A percentile compares a stretch with the other conserved stretches of the same genome.
Evolutionary conservation across 2,888 invertebrate genomes (phyloP).

Genomic region (Capitulum mitella): DNA sequence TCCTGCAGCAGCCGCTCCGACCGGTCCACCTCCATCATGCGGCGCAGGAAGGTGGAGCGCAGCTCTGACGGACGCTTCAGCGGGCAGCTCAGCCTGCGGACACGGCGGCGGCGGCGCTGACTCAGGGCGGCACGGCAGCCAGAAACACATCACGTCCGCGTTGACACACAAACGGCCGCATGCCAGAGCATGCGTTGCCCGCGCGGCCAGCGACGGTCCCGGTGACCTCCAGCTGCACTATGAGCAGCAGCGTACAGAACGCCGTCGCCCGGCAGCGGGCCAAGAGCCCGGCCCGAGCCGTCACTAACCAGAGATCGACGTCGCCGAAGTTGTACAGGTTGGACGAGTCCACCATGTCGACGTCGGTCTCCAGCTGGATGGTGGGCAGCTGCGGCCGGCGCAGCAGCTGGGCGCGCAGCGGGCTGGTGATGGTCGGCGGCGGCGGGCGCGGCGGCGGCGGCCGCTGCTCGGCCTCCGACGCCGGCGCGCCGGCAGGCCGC

Average conservation of each 20-base stretch:
- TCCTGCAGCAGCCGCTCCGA: conserved; percentile 1
- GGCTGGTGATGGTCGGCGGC: conserved; percentile 26
- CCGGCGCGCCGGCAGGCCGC: not conserved
- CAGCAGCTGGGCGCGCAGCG: conserved; percentile 30
- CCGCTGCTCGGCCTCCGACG: not conserved
- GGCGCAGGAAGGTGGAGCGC: conserved; percentile 20
- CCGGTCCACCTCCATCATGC: conserved; percentile 31
- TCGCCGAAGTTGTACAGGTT: conserved; percentile 79
- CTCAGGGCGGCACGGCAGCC: not conserved
- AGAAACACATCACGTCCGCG: too few species aligned
- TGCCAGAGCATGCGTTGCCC: too few species aligned
- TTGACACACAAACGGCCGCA: too few species aligned
- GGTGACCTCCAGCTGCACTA: too few species aligned
- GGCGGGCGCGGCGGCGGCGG: conserved; percentile 25
- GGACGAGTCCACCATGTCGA: conserved; percentile 46
- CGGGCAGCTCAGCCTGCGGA: conserved; percentile 71
- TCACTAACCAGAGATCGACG: conserved; percentile 69
- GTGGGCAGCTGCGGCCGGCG: conserved; percentile 33
- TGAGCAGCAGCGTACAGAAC: too few species aligned
- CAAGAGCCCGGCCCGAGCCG: not conserved
- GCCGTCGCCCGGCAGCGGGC: too few species aligned
- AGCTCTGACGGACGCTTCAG: conserved; percentile 59
- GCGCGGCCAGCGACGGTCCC: too few species aligned
- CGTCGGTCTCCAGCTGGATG: conserved; percentile 43
- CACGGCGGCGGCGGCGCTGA: not conserved